Evolutionary conservation across 2,888 invertebrate genomes (phyloP), one percentile per base, ranked within the genome.

Genomic region (Epistrophella euchroma): DNA sequence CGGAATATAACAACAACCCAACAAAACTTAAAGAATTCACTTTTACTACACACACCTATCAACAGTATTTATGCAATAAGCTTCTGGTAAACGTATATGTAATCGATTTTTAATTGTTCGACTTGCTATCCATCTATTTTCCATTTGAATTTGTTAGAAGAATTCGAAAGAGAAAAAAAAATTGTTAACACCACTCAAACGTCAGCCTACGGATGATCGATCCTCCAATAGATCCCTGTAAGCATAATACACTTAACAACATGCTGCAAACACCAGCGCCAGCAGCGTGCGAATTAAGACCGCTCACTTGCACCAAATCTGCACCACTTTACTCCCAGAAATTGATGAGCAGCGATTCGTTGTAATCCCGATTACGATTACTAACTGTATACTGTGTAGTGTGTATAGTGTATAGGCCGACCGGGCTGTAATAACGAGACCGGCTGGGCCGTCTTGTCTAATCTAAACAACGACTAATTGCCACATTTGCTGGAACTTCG

Each of bases 381-480:
- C 56, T 47, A 56, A 58, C 64, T 64, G 45, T 64, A 64, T 37
- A 52, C 10, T 52, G 32, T 52, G 19, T 47, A 28, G 13, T 4
- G 1, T 7, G 4, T 62, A 0, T 10, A 32, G 15, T 47, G 45
- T 13, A 9, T 15, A 32, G n/a, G 32, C 45, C 45, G 11, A 9
- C 11, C 66, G 22, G 58, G 40, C 32, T 32, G 40, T 37, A 66
- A 66, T 40, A 47, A 58, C 52, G 71, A 70, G 73, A 77, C 77
- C 71, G 74, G 71, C 71, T 76, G 85, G 74, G 71, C 71, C 81
- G 85, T 74, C 86, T 86, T 86, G 86, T 86, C 86, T 86, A 86
- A 86, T 86, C 86, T 86, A 86, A 86, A 86, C 86, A 82, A 82
- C 86, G 82, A 86, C 86, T 86, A 86, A 86, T 86, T 86, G 86